Evolutionary conservation across 1,140 invertebrate species (phyloP).

Genomic region (Pachypsylla venusta): DNA sequence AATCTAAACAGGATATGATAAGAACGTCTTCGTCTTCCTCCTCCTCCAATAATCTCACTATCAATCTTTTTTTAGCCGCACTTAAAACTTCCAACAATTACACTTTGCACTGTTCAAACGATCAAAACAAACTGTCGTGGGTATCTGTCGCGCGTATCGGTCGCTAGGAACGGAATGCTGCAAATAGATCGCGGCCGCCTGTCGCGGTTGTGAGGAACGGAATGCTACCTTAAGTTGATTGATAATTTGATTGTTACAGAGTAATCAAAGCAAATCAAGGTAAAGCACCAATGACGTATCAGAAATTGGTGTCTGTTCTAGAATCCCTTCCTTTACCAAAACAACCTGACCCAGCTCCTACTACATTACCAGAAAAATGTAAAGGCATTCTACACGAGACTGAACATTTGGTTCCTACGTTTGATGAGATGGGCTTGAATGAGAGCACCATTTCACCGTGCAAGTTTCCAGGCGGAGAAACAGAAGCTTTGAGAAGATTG

Average conservation of each 20-base stretch:
- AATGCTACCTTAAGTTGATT: no score
- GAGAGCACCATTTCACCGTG: conserved; percentile 31
- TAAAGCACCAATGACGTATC: conserved; percentile 49
- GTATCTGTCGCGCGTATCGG: no score
- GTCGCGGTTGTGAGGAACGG: no score
- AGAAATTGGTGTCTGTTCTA: conserved; percentile 47
- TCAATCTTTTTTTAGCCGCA: no score
- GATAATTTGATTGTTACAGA: conserved; percentile 26
- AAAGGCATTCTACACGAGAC: conserved; percentile 34
- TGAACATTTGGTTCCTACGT: conserved; percentile 41
- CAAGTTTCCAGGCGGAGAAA: conserved; percentile 50
- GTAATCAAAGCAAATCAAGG: conserved; percentile 48
- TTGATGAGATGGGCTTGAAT: conserved; percentile 41
- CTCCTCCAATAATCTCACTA: no score
- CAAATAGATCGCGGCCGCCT: no score
- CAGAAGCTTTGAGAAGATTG: conserved; percentile 45
- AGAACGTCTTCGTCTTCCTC: no score
- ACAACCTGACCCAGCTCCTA: conserved; percentile 34
- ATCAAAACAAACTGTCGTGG: no score
- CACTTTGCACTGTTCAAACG: no score
- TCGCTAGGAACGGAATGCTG: no score
- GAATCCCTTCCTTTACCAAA: conserved; percentile 37
- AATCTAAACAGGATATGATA: no score
- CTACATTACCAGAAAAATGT: conserved; percentile 30
- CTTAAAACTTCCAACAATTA: no score